Conservation (phyloP, 2,113 vertebrate species). For the Paedocypris sp. region DNA sequence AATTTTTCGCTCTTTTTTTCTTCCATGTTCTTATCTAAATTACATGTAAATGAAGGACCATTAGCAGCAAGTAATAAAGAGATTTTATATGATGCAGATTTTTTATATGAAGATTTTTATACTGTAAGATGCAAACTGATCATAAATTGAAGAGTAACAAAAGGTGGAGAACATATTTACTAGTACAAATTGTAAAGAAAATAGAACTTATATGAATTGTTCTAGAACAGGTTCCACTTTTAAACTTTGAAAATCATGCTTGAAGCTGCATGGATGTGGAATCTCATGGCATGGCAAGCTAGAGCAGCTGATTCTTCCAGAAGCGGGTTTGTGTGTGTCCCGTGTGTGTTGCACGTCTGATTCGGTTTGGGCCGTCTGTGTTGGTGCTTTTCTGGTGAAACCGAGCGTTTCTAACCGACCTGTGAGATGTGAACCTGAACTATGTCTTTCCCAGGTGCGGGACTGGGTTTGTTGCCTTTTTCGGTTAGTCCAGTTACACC, state of each 20-base stretch:
- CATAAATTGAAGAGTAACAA: too few relatives aligned
- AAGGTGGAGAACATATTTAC: too few relatives aligned
- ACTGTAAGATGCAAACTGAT: too few relatives aligned
- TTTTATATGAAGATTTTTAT: too few relatives aligned
- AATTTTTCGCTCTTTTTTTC: too few relatives aligned
- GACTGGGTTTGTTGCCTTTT: conserved; percentile 89
- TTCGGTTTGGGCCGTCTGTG: conserved; percentile 19
- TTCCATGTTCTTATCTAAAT: too few relatives aligned
- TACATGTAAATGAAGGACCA: too few relatives aligned
- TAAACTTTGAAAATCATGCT: background rate
- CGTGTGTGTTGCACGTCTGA: conserved; percentile 9
- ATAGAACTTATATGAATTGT: too few relatives aligned
- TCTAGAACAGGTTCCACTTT: too few relatives aligned
- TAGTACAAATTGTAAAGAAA: too few relatives aligned
- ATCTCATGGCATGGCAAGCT: conserved; percentile 22
- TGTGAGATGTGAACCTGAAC: conserved; percentile 44
- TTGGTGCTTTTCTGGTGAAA: background rate
- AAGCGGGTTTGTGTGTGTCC: background rate
- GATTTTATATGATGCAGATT: too few relatives aligned
- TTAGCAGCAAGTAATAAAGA: too few relatives aligned
- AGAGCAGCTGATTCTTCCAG: background rate
- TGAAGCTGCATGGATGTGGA: conserved; percentile 8
- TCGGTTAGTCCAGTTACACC: conserved; percentile 84
- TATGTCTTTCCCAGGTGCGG: conserved; percentile 84
- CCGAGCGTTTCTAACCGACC: background rate